Base-by-base conservation (phyloP, 2,888 invertebrate genomes). In the Lochmaea capreae region DNA sequence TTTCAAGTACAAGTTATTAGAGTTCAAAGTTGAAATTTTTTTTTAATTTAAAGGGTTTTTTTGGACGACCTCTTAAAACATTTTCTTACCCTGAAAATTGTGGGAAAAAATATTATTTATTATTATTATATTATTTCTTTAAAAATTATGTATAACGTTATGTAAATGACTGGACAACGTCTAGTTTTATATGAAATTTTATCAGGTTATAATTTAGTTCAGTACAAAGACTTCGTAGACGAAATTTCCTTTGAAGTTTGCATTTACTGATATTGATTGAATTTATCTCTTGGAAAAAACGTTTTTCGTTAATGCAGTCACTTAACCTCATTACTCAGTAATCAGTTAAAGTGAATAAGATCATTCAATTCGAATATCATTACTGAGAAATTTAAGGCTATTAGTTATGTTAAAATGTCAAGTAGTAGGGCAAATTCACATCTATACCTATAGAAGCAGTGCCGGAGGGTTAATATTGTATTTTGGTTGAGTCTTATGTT, bases 291-390 rank as follows among this genome's bases (percentile, higher is more conserved):
- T 59, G 39, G 33, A 59, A 33, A 59, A n/a, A 42, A 16, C 62
- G 39, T 62, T 62, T 26, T n/a, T 62, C 42, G 16, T 16, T 62
- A 62, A 62, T 62, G 62, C 14, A 62, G 39, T 62, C 62, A 62
- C 42, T 62, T 62, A 26, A 62, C 62, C 62, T 62, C 62, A 39
- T 62, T 62, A 62, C 16, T 62, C 42, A 5, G 42, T 8, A 10
- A 39, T 42, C 39, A 62, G 62, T 39, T 62, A 42, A 62, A 62
- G 62, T 62, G 42, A 62, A 62, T 62, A 62, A 62, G 43, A 42
- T 16, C 2, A 62, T 62, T 62, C 42, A 62, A 62, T 62, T 62
- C 12, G 42, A 16, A 42, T 62, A 62, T 43, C 42, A 43, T 43
- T 43, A 33, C n/a, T 16, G 26, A 59, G 14, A 33, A 26, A 10